Evolutionary conservation across 2,888 invertebrate species (phyloP).

Genomic region (Griposia aprilina): DNA sequence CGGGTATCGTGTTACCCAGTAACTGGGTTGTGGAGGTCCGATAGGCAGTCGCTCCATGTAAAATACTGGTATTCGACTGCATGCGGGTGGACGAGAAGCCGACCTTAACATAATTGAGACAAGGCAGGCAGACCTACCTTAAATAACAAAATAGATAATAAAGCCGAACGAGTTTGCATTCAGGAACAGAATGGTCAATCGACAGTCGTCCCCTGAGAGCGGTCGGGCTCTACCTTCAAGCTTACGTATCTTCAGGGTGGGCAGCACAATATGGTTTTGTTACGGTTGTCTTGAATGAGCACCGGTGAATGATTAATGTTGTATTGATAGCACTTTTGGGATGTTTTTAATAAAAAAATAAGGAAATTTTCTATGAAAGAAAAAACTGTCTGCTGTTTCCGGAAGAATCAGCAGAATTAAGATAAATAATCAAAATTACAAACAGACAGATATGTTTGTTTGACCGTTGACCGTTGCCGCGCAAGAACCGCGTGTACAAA

Average conservation of each 20-base stretch:
- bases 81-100: no score
- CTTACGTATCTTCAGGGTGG: conserved; percentile 53
- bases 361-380: background rate
- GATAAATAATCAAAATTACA: background rate
- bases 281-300: conserved; percentile 46
- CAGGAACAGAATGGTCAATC: background rate
- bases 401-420: background rate
- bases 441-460: no score
- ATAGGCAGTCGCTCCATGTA: background rate
- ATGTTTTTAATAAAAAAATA: background rate
- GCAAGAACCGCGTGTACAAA: background rate
- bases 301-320: conserved; percentile 51
- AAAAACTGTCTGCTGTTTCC: background rate
- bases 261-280: conserved; percentile 46
- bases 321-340: conserved; percentile 47
- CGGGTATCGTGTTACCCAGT: background rate
- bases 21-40: background rate
- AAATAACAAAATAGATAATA: background rate
- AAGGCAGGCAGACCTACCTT: background rate
- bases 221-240: conserved; percentile 45
- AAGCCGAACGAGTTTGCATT: background rate
- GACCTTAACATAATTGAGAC: background rate
- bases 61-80: background rate
- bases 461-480: background rate
- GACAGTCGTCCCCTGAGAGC: conserved; percentile 58